Evolutionary conservation across 2,888 invertebrate genomes (phyloP), one percentile per base, ranked within the genome.

Genomic region (Morpho helenor): DNA sequence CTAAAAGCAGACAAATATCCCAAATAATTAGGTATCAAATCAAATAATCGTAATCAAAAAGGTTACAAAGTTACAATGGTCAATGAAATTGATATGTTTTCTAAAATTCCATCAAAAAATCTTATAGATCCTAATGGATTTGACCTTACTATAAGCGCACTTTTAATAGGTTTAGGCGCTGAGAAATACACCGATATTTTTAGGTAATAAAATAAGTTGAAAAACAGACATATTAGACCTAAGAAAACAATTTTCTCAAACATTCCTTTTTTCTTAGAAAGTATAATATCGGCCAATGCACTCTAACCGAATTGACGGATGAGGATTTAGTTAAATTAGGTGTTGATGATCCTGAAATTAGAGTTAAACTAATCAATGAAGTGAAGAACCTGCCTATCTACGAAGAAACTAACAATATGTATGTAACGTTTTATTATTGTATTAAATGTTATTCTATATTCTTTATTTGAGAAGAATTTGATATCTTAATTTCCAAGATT

Each of bases 131-230:
- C 86, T 39, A 79, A 74, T 60, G 80, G 78, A 56, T 90, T 84
- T 66, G 90, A 86, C 72, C 75, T 84, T 16, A 80, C 89, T 3
- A 77, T 89, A 45, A 77, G 73, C 66, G 81, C 89, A 49, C 66
- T 91, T 56, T 66, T 91, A 49, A 74, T 82, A 23, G 82, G 84
- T 9, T 55, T 85, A 56, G 87, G 82, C 45, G 91, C 84, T 52
- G 87, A 89, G 72, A 81, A 82, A 77, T 91, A 87, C 67, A 72
- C 84, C 42, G 76, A 85, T 62, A 74, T 86, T 66, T 91, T 91
- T 67, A 83, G 78, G 91, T 90, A 76, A 73, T 69, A 57, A 44
- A 8, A 43, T 8, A 43, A 23, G 8, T 41, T 41, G 8, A 22
- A 48, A 23, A 23, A 47, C n/a, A 43, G 3, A 43, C n/a, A 43